Conservation (phyloP, 2,797 vertebrate genomes). For the Glyptemys insculpta region DNA sequence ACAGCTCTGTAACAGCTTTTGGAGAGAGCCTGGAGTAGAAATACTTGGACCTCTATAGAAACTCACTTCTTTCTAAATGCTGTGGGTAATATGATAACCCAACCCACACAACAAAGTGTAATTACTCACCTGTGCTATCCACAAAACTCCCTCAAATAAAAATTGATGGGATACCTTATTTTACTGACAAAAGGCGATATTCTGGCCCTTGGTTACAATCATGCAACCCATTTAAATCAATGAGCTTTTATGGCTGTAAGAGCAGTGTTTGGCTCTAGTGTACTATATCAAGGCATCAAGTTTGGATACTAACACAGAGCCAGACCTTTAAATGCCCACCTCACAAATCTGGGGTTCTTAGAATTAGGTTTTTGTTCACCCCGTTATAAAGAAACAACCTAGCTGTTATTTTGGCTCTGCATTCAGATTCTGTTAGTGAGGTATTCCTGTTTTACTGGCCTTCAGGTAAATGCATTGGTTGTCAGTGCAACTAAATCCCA, state of each 20-base stretch:
- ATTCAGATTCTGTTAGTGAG: not conserved
- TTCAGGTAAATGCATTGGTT: not conserved
- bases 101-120: not conserved
- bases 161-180: not conserved
- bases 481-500: not conserved
- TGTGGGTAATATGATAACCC: not conserved
- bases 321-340: not conserved
- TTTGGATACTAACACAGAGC: not conserved
- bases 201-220: not conserved
- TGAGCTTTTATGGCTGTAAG: not conserved
- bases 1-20: slow-evolving; percentile 2
- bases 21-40: not conserved
- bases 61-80: not conserved
- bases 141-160: not conserved
- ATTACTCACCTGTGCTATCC: not conserved
- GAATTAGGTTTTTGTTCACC: not conserved
- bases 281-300: not conserved
- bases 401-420: not conserved
- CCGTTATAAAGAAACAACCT: not conserved
- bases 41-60: not conserved
- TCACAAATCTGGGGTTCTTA: not conserved
- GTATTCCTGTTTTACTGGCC: not conserved
- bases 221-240: not conserved
- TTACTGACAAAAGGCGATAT: not conserved
- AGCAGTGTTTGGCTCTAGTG: not conserved